Base-by-base conservation (phyloP, 2,797 vertebrate genomes). In the Premnoplex brunnescens region DNA sequence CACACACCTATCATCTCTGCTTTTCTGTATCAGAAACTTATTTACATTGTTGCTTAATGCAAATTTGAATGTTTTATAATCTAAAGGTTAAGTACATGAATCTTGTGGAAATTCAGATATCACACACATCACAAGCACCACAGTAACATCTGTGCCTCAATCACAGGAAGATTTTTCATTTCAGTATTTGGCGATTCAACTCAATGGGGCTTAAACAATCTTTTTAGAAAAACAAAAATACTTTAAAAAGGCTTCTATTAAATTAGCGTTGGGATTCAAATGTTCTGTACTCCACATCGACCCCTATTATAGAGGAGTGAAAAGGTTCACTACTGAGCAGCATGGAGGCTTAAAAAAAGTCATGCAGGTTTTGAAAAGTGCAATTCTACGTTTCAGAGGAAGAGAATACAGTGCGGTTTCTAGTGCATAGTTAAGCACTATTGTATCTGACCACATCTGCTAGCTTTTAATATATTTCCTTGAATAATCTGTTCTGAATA, bases 401-500 rank as follows among this genome's bases (percentile, higher is more conserved):
- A 95, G 56, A 91, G 74, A 96, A 88, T 85, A 88, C 69, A 71
- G 85, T 67, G 93, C 0, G 76, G 88, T 89, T 96, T 96, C 88
- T 52, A 94, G 82, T 84, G 85, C 91, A 96, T 89, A 90, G 96
- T 97, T 94, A 88, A 74, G 28, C 74, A 79, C 80, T 77, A 96
- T 82, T 95, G 89, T 95, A 87, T 96, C 94, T 95, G 84, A 93
- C 91, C 95, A 91, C 69, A 77, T 96, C 94, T 96, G 92, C 95
- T 97, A 88, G 89, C 87, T 97, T 96, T 95, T 94, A 94, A 95
- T 97, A 74, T 93, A 97, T 97, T 95, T 97, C 93, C 92, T 95
- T 91, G 80, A 96, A 96, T 96, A 97, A 97, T 97, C 96, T 96
- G 91, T 96, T 97, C 96, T 85, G 94, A 88, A 96, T 94, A 94